These are phyloP conservation scores for Rostratula benghalensis DNA, from an alignment of 2,113 vertebrate genomes.

Conservation along the genomic window DNA sequence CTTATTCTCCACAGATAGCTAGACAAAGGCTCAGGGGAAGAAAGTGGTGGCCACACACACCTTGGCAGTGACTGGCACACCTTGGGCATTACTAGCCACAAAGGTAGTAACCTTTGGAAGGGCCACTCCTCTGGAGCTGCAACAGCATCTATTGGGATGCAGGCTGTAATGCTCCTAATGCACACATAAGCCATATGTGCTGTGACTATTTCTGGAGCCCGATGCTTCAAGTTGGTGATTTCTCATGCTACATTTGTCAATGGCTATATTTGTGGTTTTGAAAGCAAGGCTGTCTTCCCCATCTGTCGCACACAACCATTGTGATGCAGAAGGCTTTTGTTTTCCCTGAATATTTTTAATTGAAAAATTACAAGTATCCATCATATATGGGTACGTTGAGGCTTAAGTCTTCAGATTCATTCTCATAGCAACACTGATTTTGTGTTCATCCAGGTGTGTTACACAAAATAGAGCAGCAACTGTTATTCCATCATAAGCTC, in stretches of 20 bases:
- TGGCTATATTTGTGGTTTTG: background rate
- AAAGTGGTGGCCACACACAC: rapidly evolving
- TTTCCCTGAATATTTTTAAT: background rate
- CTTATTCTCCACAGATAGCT: rapidly evolving
- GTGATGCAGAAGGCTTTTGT: background rate
- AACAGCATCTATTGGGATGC: background rate
- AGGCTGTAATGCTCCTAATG: rapidly evolving
- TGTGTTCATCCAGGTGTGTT: background rate
- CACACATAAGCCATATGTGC: rapidly evolving
- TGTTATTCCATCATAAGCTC: background rate
- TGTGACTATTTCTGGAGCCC: rapidly evolving
- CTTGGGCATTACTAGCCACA: background rate
- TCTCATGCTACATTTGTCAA: background rate
- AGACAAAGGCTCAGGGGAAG: background rate
- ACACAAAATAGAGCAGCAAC: background rate
- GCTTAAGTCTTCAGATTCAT: background rate
- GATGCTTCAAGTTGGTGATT: rapidly evolving
- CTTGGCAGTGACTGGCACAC: background rate
- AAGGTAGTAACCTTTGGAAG: background rate
- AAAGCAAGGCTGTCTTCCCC: background rate
- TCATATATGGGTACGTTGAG: background rate
- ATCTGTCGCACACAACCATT: background rate
- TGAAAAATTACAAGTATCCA: background rate
- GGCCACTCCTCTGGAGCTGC: background rate
- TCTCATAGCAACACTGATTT: background rate